A percentile compares a stretch with the other conserved stretches of the same genome.
These are phyloP conservation scores for Drosophila basisetae DNA, from an alignment of 2,888 invertebrate species.

Conservation along the genomic window DNA sequence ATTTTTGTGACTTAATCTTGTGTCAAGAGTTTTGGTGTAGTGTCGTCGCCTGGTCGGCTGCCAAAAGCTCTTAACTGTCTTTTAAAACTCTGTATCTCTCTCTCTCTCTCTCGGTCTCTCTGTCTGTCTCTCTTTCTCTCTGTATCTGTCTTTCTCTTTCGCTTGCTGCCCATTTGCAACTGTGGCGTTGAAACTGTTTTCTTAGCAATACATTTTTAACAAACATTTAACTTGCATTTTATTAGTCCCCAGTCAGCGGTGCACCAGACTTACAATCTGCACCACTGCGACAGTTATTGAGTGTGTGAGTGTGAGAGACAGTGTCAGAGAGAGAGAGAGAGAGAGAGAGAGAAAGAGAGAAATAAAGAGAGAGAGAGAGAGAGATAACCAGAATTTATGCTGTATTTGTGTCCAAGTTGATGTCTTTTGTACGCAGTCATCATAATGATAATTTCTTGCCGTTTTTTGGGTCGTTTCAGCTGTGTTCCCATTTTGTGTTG, in stretches of 20 bases:
- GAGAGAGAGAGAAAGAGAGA: background rate
- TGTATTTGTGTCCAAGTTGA: constrained; percentile 32
- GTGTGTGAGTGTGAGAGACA: background rate
- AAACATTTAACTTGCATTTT: constrained; percentile 81
- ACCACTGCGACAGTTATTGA: background rate
- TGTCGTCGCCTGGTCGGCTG: constrained; percentile 44
- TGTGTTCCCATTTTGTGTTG: constrained; percentile 42
- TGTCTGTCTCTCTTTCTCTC: background rate
- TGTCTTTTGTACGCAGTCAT: constrained; percentile 43
- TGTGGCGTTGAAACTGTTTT: constrained; percentile 9
- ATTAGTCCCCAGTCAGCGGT: constrained; percentile 72
- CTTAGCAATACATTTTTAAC: constrained; percentile 76
- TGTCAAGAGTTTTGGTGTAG: background rate
- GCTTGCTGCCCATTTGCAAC: constrained; percentile 1
- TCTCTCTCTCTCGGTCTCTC: no score
- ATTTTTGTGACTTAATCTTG: background rate
- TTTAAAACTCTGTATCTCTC: background rate
- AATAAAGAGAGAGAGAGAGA: background rate
- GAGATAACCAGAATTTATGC: background rate
- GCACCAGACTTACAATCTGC: constrained; percentile 24
- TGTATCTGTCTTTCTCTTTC: background rate
- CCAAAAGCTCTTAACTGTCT: constrained; percentile 29
- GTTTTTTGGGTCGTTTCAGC: constrained; percentile 43
- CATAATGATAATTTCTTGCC: constrained; percentile 59
- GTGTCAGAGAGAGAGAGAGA: background rate